Evolutionary conservation across 2,797 vertebrate genomes (phyloP).

Genomic region (Argentina silus): DNA sequence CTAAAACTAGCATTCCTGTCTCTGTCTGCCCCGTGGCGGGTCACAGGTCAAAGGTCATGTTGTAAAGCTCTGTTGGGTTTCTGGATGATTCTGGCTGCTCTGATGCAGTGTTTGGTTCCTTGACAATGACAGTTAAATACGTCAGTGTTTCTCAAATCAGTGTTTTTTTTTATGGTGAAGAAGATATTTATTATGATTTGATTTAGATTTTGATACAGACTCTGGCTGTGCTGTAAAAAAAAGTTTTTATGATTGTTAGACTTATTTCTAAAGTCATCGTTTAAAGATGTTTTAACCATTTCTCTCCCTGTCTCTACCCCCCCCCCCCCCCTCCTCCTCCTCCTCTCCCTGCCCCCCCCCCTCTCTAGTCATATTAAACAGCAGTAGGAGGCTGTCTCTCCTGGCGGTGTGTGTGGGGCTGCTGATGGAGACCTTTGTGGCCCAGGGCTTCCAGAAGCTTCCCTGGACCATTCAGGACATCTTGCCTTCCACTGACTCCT

Average conservation of each 20-base stretch:
- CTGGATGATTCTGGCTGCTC: background rate
- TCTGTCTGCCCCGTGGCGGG: no score
- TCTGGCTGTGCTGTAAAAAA: no score
- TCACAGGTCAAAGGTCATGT: background rate
- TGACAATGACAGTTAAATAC: background rate
- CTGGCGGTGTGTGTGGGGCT: slow-evolving; percentile 83
- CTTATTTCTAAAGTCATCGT: no score
- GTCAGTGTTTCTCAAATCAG: background rate
- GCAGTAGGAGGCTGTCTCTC: slow-evolving; percentile 82
- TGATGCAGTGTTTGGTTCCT: background rate
- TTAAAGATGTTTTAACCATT: no score
- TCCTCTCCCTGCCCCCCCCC: background rate
- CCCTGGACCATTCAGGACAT: slow-evolving; percentile 71
- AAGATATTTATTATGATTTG: no score
- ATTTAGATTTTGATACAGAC: no score
- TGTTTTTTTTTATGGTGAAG: no score
- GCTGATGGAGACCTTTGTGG: slow-evolving; percentile 81
- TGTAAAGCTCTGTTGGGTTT: background rate
- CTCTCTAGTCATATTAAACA: slow-evolving; percentile 87
- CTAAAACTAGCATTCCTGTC: background rate
- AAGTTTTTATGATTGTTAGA: background rate
- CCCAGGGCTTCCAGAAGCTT: slow-evolving; percentile 75
- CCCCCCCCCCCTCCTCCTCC: background rate
- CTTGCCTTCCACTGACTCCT: slow-evolving; percentile 42
- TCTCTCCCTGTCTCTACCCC: background rate